These are phyloP conservation scores for Germaria angustata DNA, from an alignment of 2,888 invertebrate species.

Conservation along the genomic window DNA sequence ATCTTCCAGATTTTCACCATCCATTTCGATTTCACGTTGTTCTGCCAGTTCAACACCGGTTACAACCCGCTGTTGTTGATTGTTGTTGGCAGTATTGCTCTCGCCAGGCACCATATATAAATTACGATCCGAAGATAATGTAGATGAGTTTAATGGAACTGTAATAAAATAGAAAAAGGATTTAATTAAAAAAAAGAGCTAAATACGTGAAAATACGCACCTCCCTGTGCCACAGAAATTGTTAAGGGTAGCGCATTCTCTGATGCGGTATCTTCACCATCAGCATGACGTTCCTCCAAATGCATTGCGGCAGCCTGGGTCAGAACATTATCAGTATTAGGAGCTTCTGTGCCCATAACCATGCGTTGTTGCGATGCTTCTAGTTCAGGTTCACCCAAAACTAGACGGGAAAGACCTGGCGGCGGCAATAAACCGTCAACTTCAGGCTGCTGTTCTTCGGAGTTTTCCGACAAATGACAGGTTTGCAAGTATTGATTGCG, in stretches of 20 bases:
- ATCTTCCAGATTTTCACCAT: slow-evolving; percentile 83
- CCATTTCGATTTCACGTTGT: slow-evolving; percentile 82
- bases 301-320: slow-evolving; percentile 81
- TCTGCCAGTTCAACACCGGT: slow-evolving; percentile 81
- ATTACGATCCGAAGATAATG: slow-evolving; percentile 73
- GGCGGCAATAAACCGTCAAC: slow-evolving; percentile 82
- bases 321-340: slow-evolving; percentile 81
- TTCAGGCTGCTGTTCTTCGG: slow-evolving; percentile 74
- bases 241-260: slow-evolving; percentile 64
- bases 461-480: slow-evolving; percentile 84
- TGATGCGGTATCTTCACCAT: slow-evolving; percentile 79
- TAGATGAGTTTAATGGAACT: slow-evolving; percentile 50
- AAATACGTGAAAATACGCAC: slow-evolving; percentile 16
- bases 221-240: slow-evolving; percentile 20
- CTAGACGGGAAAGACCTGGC: slow-evolving; percentile 84
- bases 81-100: slow-evolving; percentile 70
- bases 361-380: slow-evolving; percentile 79
- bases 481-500: slow-evolving; percentile 89
- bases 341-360: slow-evolving; percentile 80
- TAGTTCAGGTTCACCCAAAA: slow-evolving; percentile 84
- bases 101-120: slow-evolving; percentile 76
- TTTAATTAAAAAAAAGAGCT: background rate
- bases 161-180: background rate
- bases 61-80: slow-evolving; percentile 77
- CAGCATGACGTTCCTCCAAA: slow-evolving; percentile 80